Evolutionary conservation across 2,113 vertebrate genomes (phyloP), one percentile per base, ranked within the genome.

Genomic region (Propithecus coquereli): DNA sequence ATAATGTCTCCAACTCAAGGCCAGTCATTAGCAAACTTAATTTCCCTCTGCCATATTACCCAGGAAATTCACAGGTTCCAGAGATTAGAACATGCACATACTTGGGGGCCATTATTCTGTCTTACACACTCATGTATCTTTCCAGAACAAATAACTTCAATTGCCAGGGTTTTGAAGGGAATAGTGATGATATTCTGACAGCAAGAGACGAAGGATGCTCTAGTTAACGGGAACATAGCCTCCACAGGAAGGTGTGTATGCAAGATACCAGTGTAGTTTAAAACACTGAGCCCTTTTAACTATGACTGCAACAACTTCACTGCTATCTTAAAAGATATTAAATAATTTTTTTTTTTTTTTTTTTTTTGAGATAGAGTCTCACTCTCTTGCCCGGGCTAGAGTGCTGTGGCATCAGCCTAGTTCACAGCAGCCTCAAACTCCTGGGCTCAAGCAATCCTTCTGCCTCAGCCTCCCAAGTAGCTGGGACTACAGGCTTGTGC

Each of bases 61-160:
- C 73, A 76, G 47, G 8, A 76, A 47, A 76, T 76, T 47, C 27
- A 76, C 43, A 92, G 65, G 66, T 57, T 93, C 47, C n/a, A 70
- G 40, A 14, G 22, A 66, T 73, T 43, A 59, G 34, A 90, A 81
- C n/a, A 61, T 43, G 16, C 37, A 66, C 40, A 73, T 63, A 68
- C 54, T 34, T 54, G 30, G 70, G 13, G 14, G 4, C 20, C 50
- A 65, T 43, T 85, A 52, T 50, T 90, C 71, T 94, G 37, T 13
- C 22, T 59, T 80, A 23, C 45, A 91, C 22, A 86, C 16, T 74
- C 18, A 87, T 4, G 4, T 54, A 73, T 76, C 13, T 81, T 86
- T 95, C 76, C 47, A 90, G 40, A 77, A 91, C 76, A 91, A 77
- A n/a, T 52, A 70, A 66, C 57, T 34, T 86, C 65, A 85, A 80